Evolutionary conservation across 2,797 vertebrate genomes (phyloP).

Genomic region (Chelon labrosus): DNA sequence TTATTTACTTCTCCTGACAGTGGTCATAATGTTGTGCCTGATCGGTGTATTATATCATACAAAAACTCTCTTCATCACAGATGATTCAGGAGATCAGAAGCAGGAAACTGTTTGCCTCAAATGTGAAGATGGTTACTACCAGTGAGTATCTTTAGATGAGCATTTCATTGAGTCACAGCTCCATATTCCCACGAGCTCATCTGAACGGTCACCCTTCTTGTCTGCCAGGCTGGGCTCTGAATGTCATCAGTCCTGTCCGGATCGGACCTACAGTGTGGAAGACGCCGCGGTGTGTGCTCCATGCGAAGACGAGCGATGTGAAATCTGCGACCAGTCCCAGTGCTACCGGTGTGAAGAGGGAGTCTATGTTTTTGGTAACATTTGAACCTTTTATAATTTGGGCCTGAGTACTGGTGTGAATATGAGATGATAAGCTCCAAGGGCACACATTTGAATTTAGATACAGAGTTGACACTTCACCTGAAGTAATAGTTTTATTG

Average conservation of each 20-base stretch:
- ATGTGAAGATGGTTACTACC: slow-evolving; percentile 87
- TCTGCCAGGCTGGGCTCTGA: slow-evolving; percentile 81
- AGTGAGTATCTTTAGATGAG: slow-evolving; percentile 79
- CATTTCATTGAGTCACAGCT: background rate
- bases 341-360: slow-evolving; percentile 89
- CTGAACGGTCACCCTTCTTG: background rate
- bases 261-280: slow-evolving; percentile 83
- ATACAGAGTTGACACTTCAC: background rate
- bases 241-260: slow-evolving; percentile 90
- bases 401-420: background rate
- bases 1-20: too few relatives aligned
- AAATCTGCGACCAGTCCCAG: slow-evolving; percentile 84
- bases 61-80: slow-evolving; percentile 77
- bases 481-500: background rate
- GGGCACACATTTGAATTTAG: background rate
- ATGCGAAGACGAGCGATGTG: slow-evolving; percentile 83
- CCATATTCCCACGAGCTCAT: background rate
- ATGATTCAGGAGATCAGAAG: slow-evolving; percentile 72
- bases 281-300: slow-evolving; percentile 76
- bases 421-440: background rate
- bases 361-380: slow-evolving; percentile 87
- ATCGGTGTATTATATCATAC: too few relatives aligned
- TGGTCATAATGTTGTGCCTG: too few relatives aligned
- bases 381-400: background rate
- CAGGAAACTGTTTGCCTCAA: slow-evolving; percentile 79